Conservation (phyloP, 2,113 vertebrate species). For the Tauraco erythrolophus region DNA sequence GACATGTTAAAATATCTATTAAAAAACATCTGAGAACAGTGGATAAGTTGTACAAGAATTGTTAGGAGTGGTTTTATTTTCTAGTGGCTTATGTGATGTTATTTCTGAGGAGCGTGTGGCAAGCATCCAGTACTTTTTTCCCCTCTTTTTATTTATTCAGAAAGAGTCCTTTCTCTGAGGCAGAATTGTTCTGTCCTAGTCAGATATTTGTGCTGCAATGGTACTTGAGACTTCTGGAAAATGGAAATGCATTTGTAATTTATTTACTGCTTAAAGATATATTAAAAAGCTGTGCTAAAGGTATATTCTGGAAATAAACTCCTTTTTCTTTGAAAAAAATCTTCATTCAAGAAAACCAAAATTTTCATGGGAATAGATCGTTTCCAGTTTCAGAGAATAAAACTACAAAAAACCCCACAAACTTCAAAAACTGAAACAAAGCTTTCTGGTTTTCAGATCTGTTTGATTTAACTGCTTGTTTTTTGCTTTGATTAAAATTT, state of each 20-base stretch:
- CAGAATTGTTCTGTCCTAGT: neutral
- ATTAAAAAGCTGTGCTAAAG: neutral
- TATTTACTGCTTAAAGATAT: neutral
- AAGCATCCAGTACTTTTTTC: neutral
- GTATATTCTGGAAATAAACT: neutral
- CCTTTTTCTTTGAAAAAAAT: neutral
- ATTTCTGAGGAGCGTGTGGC: neutral
- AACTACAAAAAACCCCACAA: no score
- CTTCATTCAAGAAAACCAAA: neutral
- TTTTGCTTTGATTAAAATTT: constrained; percentile 34
- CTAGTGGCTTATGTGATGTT: neutral
- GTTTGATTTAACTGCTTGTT: neutral
- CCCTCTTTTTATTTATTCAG: neutral
- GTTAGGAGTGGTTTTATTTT: neutral
- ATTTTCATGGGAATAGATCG: neutral
- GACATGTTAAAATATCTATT: neutral
- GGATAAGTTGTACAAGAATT: neutral
- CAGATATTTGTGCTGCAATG: neutral
- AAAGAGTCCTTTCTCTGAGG: neutral
- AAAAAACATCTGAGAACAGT: neutral
- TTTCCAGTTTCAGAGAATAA: neutral
- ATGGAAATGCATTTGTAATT: neutral
- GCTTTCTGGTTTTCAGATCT: neutral
- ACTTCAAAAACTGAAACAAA: neutral
- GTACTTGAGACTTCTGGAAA: neutral